Conservation (phyloP, 1,140 invertebrate species). For the Atopsyche davidsoni region DNA sequence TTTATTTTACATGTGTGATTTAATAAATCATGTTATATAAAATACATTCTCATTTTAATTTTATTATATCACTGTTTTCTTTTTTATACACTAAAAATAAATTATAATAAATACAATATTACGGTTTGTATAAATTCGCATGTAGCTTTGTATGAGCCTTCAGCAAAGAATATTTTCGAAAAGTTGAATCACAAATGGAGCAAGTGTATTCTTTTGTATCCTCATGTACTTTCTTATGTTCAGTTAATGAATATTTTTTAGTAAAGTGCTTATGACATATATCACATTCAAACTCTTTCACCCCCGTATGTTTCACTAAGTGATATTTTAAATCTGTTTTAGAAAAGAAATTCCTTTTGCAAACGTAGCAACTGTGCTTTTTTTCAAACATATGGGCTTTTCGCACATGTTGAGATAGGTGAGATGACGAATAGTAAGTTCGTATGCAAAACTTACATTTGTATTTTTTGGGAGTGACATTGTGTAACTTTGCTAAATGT, state of each 20-base stretch:
- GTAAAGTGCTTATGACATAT: background rate
- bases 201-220: background rate
- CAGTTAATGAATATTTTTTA: background rate
- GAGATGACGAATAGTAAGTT: background rate
- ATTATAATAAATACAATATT: too few species aligned
- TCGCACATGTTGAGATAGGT: background rate
- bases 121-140: too few species aligned
- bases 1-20: too few species aligned
- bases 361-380: too few species aligned
- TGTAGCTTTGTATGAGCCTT: too few species aligned
- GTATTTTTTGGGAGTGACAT: background rate
- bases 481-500: background rate
- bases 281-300: background rate
- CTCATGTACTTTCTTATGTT: background rate
- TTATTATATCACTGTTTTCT: too few species aligned
- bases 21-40: too few species aligned
- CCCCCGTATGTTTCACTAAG: background rate
- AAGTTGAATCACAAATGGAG: too few species aligned
- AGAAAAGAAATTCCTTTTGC: background rate
- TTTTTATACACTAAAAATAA: too few species aligned
- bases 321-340: background rate
- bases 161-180: too few species aligned
- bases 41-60: too few species aligned
- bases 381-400: too few species aligned
- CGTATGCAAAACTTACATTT: background rate